Evolutionary conservation across 1,140 invertebrate species (phyloP).

Genomic region (Tetraneura akinire): DNA sequence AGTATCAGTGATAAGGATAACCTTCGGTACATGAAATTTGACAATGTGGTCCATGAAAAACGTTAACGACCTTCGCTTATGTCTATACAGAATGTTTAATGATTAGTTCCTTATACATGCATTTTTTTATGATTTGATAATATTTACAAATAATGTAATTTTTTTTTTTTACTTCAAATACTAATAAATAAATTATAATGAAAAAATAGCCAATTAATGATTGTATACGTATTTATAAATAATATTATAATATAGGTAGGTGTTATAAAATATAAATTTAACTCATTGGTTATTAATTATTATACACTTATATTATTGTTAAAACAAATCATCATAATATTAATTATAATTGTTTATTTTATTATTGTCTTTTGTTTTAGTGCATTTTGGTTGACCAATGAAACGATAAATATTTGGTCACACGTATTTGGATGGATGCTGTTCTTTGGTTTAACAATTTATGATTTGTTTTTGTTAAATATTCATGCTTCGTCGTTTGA

Average conservation of each 20-base stretch:
- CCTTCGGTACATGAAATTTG: neutral
- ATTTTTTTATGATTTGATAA: too few relatives aligned
- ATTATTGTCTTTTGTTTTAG: slow-evolving; percentile 63
- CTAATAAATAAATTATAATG: too few relatives aligned
- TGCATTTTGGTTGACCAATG: slow-evolving; percentile 95
- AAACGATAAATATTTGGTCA: slow-evolving; percentile 97
- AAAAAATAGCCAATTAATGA: too few relatives aligned
- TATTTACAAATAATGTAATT: too few relatives aligned
- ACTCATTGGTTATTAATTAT: too few relatives aligned
- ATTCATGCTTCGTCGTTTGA: slow-evolving; percentile 77
- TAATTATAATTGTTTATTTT: too few relatives aligned
- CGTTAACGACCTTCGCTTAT: neutral
- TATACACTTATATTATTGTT: too few relatives aligned
- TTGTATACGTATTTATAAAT: too few relatives aligned
- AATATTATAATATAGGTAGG: too few relatives aligned
- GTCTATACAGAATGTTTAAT: neutral
- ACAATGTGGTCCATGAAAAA: neutral
- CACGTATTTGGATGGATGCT: slow-evolving; percentile 90
- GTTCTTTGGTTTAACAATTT: slow-evolving; percentile 79
- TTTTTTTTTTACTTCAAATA: too few relatives aligned
- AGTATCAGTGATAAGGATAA: neutral
- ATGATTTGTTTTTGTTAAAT: slow-evolving; percentile 79
- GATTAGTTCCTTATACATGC: neutral
- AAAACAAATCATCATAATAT: too few relatives aligned
- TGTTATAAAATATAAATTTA: too few relatives aligned